Base-by-base conservation (phyloP, 2,113 vertebrate species). In the Notechis scutatus region DNA sequence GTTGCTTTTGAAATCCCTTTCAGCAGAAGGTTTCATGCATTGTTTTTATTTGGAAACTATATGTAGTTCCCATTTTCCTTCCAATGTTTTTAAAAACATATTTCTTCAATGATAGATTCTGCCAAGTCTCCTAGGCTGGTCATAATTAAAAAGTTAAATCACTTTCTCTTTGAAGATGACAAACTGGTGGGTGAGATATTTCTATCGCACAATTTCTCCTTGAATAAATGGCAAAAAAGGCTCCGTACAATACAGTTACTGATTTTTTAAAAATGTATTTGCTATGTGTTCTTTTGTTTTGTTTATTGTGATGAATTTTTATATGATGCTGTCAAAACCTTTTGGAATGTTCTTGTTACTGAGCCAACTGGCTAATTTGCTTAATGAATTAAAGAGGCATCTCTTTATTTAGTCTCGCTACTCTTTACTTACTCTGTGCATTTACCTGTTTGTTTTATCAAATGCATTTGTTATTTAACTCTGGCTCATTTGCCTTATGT, bases 341-440 rank as follows among this genome's bases (percentile, higher is more conserved):
- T 90, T 85, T 89, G 50, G 20, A 81, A 26, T 59, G 74, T 92
- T 26, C 52, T 23, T 61, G 45, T 47, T 52, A 86, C 59, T 86
- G 85, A 90, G 47, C 42, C 88, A n/a, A 93, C 15, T 85, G 29
- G 52, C 42, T 85, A 93, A 90, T 90, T 90, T 93, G 42, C 69
- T n/a, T 47, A 89, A 85, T 85, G 87, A 89, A 85, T 89, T 86
- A 50, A 85, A 89, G 56, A 85, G 39, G 18, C 26, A n/a, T 85
- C 26, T 50, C 42, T 57, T 90, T 90, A 57, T 55, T 89, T 81
- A 34, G 10, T 85, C 39, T 54, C 14, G 3, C 55, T 85, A 55
- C 47, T 85, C 86, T 10, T 39, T 85, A 85, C 26, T 81, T 81
- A 39, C 69, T 81, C 6, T 39, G 69, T 81, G 69, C 34, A 9